A percentile compares a stretch with the other conserved stretches of the same genome.
Evolutionary conservation across 1,140 invertebrate genomes (phyloP).

Genomic region (Araneus ventricosus): DNA sequence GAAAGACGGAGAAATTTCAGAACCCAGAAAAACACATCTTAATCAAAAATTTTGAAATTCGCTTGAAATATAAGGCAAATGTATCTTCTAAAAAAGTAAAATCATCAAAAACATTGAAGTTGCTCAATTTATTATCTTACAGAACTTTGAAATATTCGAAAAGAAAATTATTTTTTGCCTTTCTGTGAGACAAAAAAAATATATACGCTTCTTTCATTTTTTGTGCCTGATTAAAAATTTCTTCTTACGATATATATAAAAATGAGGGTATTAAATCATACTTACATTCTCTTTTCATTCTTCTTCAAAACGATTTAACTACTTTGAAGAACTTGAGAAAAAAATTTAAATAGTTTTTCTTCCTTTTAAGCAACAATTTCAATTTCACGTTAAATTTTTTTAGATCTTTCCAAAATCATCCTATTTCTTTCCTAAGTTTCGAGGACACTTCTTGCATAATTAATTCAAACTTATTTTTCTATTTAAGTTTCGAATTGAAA

Average conservation of each 20-base stretch:
- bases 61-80: background rate
- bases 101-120: background rate
- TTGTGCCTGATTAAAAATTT: background rate
- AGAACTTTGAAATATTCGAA: background rate
- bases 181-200: background rate
- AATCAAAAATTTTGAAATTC: background rate
- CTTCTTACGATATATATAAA: background rate
- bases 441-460: too few relatives aligned
- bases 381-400: too few relatives aligned
- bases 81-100: background rate
- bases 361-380: too few relatives aligned
- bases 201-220: background rate
- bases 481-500: too few relatives aligned
- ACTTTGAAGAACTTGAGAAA: too few relatives aligned
- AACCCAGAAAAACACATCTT: background rate
- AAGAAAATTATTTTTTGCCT: background rate
- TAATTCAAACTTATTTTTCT: too few relatives aligned
- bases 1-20: background rate
- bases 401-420: too few relatives aligned
- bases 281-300: background rate
- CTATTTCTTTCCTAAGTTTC: too few relatives aligned
- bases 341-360: too few relatives aligned
- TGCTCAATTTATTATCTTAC: background rate
- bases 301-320: background rate
- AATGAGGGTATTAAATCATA: background rate